Percentiles rank a stretch among this genome's conserved stretches.
These are phyloP conservation scores for Astatoreochromis straeleni DNA, from an alignment of 2,113 vertebrate genomes.

Conservation along the genomic window DNA sequence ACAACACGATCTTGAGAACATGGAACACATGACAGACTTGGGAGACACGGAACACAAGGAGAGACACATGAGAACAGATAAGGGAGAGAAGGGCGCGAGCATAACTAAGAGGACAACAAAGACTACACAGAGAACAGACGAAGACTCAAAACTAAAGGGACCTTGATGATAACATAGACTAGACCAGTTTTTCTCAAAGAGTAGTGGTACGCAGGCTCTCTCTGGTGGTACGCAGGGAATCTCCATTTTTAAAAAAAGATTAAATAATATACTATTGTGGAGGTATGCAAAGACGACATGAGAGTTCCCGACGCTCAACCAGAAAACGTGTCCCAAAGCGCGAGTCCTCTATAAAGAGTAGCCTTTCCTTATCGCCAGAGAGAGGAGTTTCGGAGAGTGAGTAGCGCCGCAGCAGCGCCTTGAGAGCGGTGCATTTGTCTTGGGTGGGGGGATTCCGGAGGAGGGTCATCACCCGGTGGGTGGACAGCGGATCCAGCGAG, in stretches of 20 bases:
- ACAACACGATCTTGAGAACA: not conserved
- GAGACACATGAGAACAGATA: not conserved
- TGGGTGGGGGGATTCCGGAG: not conserved
- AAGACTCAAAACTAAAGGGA: not conserved
- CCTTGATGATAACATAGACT: not conserved
- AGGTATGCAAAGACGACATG: not conserved
- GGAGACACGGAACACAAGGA: not conserved
- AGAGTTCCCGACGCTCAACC: not conserved
- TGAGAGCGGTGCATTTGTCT: not conserved
- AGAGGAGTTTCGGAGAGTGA: not conserved
- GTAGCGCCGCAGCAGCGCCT: not conserved
- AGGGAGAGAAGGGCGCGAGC: not conserved
- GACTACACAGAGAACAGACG: not conserved
- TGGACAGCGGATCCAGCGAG: not conserved
- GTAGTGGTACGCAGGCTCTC: not conserved
- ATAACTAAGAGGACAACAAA: not conserved
- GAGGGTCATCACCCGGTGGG: not conserved
- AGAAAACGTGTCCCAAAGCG: not conserved
- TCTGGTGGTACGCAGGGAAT: not conserved
- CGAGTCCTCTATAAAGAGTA: not conserved
- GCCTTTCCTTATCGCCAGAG: not conserved
- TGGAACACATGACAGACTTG: not conserved
- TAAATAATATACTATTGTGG: not conserved
- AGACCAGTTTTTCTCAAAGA: not conserved
- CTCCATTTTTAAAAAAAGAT: rapidly evolving